phyloP scores from a whole-genome alignment of 2,113 vertebrate genomes.

The Ammospiza nelsoni region DNA sequence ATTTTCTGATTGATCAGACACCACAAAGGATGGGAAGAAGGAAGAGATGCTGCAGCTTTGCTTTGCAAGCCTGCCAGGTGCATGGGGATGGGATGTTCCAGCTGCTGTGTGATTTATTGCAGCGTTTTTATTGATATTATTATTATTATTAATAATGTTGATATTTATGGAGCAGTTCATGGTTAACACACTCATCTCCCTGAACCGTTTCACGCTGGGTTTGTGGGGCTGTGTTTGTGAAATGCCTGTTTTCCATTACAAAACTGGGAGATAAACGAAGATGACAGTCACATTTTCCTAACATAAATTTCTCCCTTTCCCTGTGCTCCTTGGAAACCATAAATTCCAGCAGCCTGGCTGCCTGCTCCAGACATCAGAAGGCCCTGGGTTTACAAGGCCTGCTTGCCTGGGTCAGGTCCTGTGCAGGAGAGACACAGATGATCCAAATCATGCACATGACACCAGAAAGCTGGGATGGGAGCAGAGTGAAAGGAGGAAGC shows the following conservation, averaged over 20 bases:
- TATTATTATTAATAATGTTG: fast-evolving
- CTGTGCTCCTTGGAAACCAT: background rate
- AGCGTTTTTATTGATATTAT: fast-evolving
- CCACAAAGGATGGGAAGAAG: background rate
- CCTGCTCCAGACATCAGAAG: background rate
- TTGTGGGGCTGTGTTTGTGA: background rate
- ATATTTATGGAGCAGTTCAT: background rate
- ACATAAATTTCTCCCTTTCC: background rate
- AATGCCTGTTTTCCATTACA: slow-evolving; percentile 69
- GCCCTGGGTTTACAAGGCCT: background rate
- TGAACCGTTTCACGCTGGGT: background rate
- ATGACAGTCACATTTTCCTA: slow-evolving; percentile 66
- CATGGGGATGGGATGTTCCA: background rate
- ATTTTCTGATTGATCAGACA: background rate
- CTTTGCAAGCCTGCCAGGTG: background rate
- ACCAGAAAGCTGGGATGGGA: background rate
- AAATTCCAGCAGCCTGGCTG: background rate
- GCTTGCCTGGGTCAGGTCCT: background rate
- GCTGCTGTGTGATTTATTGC: background rate
- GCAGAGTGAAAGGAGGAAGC: background rate
- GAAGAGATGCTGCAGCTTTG: background rate
- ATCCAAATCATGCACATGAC: background rate
- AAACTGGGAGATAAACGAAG: background rate
- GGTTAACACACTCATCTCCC: background rate
- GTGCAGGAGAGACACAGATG: background rate